These are phyloP conservation scores for Dermatemys mawii DNA, from an alignment of 2,113 vertebrate genomes.

Conservation along the genomic window DNA sequence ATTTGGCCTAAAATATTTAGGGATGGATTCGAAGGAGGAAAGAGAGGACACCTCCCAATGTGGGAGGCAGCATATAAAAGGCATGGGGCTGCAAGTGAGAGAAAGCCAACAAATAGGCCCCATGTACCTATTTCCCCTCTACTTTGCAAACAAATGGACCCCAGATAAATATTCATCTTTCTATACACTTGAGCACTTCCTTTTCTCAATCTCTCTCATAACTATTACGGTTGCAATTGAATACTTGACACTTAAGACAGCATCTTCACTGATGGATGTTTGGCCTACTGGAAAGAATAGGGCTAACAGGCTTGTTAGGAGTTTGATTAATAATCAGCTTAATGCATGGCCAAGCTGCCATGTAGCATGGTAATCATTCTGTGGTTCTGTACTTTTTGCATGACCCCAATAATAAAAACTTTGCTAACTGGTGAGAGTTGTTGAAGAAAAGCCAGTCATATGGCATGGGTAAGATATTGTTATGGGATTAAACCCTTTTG, in stretches of 20 bases:
- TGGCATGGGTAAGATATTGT: background rate
- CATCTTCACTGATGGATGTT: conserved; percentile 1
- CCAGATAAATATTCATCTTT: background rate
- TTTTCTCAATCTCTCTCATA: background rate
- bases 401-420: conserved; percentile 28
- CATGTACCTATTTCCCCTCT: background rate
- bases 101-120: fast-evolving
- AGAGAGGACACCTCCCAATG: fast-evolving
- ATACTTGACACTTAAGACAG: background rate
- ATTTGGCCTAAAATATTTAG: background rate
- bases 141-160: background rate
- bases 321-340: conserved; percentile 51
- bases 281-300: conserved; percentile 14
- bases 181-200: fast-evolving
- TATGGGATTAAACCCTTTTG: background rate
- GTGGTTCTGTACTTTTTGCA: background rate
- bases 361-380: conserved; percentile 48
- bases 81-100: background rate
- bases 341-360: conserved; percentile 50
- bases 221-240: fast-evolving
- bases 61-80: background rate
- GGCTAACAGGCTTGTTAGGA: background rate
- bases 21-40: background rate
- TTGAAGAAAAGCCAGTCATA: conserved; percentile 9
- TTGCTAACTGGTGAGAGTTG: background rate